phyloP scores from a whole-genome alignment of 2,113 vertebrate species.

The Rana temporaria region DNA sequence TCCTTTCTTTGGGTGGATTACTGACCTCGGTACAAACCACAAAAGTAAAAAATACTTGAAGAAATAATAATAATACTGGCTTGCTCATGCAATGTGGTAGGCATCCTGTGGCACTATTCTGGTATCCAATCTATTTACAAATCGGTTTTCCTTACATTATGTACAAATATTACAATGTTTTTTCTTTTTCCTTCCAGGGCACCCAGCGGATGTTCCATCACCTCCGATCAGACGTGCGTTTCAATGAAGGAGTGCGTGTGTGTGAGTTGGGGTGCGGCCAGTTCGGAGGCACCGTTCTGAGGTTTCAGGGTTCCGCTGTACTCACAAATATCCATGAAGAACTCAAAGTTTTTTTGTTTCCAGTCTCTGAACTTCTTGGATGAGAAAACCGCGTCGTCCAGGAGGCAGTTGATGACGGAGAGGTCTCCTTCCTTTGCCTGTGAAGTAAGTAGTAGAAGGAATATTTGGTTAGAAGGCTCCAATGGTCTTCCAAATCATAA shows the following conservation, averaged over 20 bases:
- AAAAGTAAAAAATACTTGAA: conserved; percentile 63
- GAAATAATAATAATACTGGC: conserved; percentile 81
- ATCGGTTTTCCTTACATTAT: conserved; percentile 74
- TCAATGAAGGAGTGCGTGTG: conserved; percentile 92
- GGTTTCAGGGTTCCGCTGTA: conserved; percentile 75
- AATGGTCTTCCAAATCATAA: too few species aligned
- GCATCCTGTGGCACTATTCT: conserved; percentile 84
- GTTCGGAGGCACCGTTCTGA: conserved; percentile 81
- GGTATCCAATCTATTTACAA: conserved; percentile 85
- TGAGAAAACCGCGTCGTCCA: conserved; percentile 84
- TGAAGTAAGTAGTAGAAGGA: conserved; percentile 63
- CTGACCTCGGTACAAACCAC: conserved; percentile 65
- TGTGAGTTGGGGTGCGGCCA: conserved; percentile 80
- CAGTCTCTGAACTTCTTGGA: conserved; percentile 88
- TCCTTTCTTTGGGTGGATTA: conserved; percentile 58
- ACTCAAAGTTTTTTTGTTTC: conserved; percentile 90
- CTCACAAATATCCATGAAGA: conserved; percentile 89
- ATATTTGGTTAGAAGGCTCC: not conserved
- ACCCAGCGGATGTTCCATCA: conserved; percentile 55
- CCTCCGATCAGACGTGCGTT: conserved; percentile 79
- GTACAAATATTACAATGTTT: conserved; percentile 83
- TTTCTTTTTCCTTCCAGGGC: conserved; percentile 63
- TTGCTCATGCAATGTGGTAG: conserved; percentile 87
- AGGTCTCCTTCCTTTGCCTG: conserved; percentile 89
- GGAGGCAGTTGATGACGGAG: conserved; percentile 79